A percentile compares a stretch with the other conserved stretches of the same genome.
phyloP scores from a whole-genome alignment of 2,888 invertebrate species.

The Philhelius pedissequus region DNA sequence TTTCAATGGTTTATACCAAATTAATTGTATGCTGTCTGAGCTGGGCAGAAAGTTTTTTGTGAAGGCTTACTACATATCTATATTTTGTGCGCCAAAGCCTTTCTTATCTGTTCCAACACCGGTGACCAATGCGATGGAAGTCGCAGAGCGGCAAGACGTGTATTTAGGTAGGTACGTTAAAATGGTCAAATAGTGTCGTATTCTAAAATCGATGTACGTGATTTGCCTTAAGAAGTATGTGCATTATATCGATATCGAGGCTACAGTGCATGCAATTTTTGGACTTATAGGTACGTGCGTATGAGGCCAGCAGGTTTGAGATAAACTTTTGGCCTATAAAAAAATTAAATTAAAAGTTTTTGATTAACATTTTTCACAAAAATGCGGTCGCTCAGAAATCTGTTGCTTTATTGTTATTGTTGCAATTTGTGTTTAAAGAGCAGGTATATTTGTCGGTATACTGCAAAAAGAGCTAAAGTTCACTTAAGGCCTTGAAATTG shows the following conservation, averaged over 20 bases:
- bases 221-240: slow-evolving; percentile 26
- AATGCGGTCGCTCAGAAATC: no score
- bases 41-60: no score
- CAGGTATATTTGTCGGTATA: no score
- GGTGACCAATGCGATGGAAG: not conserved
- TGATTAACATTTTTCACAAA: no score
- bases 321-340: slow-evolving; percentile 28
- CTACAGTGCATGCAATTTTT: not conserved
- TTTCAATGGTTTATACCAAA: slow-evolving; percentile 2
- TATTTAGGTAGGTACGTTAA: not conserved
- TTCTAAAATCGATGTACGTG: slow-evolving; percentile 27
- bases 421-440: no score
- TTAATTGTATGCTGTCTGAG: not conserved
- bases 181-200: slow-evolving; percentile 32
- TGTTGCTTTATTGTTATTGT: no score
- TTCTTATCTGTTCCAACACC: not conserved
- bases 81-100: not conserved
- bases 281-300: not conserved
- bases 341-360: no score
- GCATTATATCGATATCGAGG: not conserved
- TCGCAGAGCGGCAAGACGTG: not conserved
- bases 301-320: not conserved
- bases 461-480: no score
- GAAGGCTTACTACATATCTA: not conserved
- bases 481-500: no score